Evolutionary conservation across 1,140 invertebrate species (phyloP).

Genomic region (Drosophila bipectinata): DNA sequence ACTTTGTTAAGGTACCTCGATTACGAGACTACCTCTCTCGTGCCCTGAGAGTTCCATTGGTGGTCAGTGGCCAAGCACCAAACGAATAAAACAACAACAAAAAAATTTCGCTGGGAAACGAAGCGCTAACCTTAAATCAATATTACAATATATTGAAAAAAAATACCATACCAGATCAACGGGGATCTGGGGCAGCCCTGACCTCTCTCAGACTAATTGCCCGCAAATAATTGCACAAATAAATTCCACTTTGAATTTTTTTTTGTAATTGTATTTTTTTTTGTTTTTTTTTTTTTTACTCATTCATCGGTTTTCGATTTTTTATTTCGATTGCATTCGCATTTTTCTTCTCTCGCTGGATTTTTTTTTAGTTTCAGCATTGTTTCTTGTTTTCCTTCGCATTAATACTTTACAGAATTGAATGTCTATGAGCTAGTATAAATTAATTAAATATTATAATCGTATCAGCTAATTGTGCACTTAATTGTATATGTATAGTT

Average conservation of each 20-base stretch:
- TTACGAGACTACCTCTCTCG: slow-evolving; percentile 15
- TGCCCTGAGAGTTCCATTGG: slow-evolving; percentile 55
- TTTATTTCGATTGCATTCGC: slow-evolving; percentile 54
- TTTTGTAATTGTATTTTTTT: slow-evolving; percentile 34
- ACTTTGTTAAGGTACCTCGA: slow-evolving; percentile 5
- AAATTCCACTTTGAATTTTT: slow-evolving; percentile 56
- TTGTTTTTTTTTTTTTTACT: slow-evolving; percentile 30
- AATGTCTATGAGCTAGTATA: slow-evolving; percentile 70
- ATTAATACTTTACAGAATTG: slow-evolving; percentile 80
- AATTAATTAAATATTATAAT: slow-evolving; percentile 73
- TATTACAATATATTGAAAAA: slow-evolving; percentile 56
- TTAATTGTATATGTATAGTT: slow-evolving; percentile 29
- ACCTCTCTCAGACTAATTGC: slow-evolving; percentile 56
- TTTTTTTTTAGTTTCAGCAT: slow-evolving; percentile 22
- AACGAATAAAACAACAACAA: slow-evolving; percentile 25
- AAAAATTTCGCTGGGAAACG: slow-evolving; percentile 78
- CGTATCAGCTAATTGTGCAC: slow-evolving; percentile 33
- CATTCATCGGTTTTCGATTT: slow-evolving; percentile 55
- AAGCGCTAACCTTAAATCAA: slow-evolving; percentile 70
- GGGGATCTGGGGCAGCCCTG: slow-evolving; percentile 3
- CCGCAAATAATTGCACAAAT: slow-evolving; percentile 68
- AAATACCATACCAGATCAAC: slow-evolving; percentile 59
- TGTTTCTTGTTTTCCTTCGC: slow-evolving; percentile 55
- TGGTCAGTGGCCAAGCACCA: slow-evolving; percentile 11
- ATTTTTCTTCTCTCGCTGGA: slow-evolving; percentile 35